Percentiles rank a stretch among this genome's conserved stretches.
These are phyloP conservation scores for Acanthurus lineatus DNA, from an alignment of 2,797 vertebrate genomes.

Conservation along the genomic window DNA sequence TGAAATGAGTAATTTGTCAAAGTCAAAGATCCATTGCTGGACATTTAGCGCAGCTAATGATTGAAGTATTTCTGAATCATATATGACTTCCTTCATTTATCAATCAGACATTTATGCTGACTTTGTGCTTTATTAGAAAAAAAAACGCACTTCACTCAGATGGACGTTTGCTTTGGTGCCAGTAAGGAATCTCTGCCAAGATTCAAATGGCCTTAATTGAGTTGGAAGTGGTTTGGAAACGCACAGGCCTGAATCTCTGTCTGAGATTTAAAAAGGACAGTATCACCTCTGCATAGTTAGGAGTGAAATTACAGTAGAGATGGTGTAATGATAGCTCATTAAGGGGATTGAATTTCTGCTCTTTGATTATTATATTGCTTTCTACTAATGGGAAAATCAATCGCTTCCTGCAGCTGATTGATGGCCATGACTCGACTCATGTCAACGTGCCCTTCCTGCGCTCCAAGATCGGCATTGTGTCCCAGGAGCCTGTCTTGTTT, in stretches of 20 bases:
- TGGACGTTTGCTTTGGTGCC: constrained; percentile 53
- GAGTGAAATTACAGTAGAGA: constrained; percentile 48
- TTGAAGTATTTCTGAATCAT: constrained; percentile 45
- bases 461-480: constrained; percentile 90
- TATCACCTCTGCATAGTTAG: constrained; percentile 58
- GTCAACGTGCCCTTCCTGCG: constrained; percentile 88
- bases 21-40: constrained; percentile 47
- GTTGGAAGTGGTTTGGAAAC: constrained; percentile 72
- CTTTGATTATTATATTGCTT: constrained; percentile 48
- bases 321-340: constrained; percentile 66
- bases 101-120: constrained; percentile 66
- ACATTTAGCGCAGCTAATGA: constrained; percentile 25
- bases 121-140: constrained; percentile 23
- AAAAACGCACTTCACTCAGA: constrained; percentile 36
- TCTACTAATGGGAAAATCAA: constrained; percentile 66
- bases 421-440: constrained; percentile 79
- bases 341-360: constrained; percentile 58
- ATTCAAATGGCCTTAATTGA: constrained; percentile 75
- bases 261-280: constrained; percentile 61
- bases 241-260: constrained; percentile 44
- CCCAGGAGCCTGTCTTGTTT: constrained; percentile 90
- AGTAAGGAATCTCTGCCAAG: constrained; percentile 67
- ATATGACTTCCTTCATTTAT: constrained; percentile 49
- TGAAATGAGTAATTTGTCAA: constrained; percentile 50
- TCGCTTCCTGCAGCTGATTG: constrained; percentile 83